Evolutionary conservation across 2,888 invertebrate species (phyloP).

Genomic region (Tortricodes alternella): DNA sequence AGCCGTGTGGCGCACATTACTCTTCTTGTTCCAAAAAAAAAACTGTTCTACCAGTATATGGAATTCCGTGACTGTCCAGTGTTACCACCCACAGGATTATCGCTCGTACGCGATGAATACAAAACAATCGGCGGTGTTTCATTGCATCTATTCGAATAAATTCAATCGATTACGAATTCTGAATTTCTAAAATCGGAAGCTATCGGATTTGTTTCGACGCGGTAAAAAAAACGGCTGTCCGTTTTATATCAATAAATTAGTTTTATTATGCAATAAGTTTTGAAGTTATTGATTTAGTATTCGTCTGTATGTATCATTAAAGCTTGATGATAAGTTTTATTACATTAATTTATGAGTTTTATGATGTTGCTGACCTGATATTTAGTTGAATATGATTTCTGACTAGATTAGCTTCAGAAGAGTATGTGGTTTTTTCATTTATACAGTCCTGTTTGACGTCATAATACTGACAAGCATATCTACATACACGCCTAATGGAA

Average conservation of each 20-base stretch:
- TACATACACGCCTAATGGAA: too few species aligned
- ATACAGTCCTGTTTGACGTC: too few species aligned
- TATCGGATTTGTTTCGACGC: background rate
- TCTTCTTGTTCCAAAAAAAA: constrained; percentile 5
- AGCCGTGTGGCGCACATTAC: constrained; percentile 13
- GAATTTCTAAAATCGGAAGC: constrained; percentile 18
- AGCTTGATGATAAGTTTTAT: background rate
- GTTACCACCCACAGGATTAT: constrained; percentile 30
- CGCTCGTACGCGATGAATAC: constrained; percentile 7
- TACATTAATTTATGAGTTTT: background rate
- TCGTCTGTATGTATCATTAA: background rate
- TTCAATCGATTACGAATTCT: constrained; percentile 7
- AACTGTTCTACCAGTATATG: constrained; percentile 2
- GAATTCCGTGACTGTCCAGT: constrained; percentile 15
- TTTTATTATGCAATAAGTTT: constrained; percentile 3
- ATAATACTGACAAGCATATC: too few species aligned
- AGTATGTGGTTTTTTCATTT: too few species aligned
- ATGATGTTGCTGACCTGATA: background rate
- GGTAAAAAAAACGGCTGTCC: background rate
- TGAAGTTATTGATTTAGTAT: background rate
- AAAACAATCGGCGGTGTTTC: constrained; percentile 20
- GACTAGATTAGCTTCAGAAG: too few species aligned
- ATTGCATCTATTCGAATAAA: constrained; percentile 5
- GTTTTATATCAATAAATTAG: constrained; percentile 20
- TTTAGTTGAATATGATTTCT: background rate